Percentiles rank a stretch among this genome's conserved stretches.
These are phyloP conservation scores for Meles meles DNA, from an alignment of 2,113 vertebrate genomes.

Conservation along the genomic window DNA sequence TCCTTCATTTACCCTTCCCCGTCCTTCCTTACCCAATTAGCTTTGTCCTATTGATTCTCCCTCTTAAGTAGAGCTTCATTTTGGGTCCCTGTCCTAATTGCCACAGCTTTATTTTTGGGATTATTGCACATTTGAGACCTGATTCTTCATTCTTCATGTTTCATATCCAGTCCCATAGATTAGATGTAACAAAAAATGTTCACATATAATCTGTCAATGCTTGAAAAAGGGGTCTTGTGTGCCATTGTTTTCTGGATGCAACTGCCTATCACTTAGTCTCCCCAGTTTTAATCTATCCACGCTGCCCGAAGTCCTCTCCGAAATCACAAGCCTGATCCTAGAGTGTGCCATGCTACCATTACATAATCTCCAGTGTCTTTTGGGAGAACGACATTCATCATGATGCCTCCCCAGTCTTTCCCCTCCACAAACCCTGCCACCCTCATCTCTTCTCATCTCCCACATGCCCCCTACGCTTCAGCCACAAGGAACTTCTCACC, in stretches of 20 bases:
- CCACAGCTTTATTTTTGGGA: not conserved
- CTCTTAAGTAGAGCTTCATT: not conserved
- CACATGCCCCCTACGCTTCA: constrained; percentile 47
- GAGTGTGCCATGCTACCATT: not conserved
- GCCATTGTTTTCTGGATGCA: not conserved
- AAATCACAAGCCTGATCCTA: not conserved
- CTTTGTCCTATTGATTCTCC: not conserved
- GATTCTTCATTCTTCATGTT: not conserved
- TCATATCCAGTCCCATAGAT: not conserved
- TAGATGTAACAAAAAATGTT: not conserved
- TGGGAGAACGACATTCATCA: not conserved
- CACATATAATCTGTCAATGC: not conserved
- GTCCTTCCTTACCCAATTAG: not conserved
- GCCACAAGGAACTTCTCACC: constrained; percentile 45
- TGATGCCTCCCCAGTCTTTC: not conserved
- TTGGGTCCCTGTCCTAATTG: not conserved
- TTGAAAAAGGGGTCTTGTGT: not conserved
- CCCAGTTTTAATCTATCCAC: not conserved
- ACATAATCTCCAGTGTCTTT: not conserved
- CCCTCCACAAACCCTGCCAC: not conserved
- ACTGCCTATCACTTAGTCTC: not conserved
- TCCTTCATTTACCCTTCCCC: not conserved
- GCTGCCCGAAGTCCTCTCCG: not conserved
- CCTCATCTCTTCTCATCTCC: constrained; percentile 51
- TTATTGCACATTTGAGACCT: not conserved